These are phyloP conservation scores for Protula sp. DNA, from an alignment of 2,888 invertebrate species.

Conservation along the genomic window DNA sequence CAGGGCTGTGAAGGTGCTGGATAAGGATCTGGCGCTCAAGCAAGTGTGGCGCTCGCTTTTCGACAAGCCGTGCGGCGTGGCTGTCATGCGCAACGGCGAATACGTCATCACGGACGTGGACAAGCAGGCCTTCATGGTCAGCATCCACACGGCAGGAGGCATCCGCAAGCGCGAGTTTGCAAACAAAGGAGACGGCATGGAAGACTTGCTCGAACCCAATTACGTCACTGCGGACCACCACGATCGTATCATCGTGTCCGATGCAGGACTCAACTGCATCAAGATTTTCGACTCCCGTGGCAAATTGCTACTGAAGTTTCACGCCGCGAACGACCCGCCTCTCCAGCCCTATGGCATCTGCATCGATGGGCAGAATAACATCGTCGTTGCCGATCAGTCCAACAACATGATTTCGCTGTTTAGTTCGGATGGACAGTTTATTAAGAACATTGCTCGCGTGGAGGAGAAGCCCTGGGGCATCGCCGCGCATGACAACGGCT, in stretches of 20 bases:
- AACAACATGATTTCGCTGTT: neutral
- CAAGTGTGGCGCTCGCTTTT: neutral
- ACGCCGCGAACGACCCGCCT: neutral
- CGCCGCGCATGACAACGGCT: neutral
- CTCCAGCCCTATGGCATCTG: neutral
- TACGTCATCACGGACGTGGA: constrained; percentile 18
- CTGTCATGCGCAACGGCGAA: constrained; percentile 9
- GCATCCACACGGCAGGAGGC: constrained; percentile 3
- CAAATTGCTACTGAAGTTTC: neutral
- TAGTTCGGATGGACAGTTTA: neutral
- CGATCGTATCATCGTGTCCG: constrained; percentile 17
- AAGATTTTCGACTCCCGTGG: constrained; percentile 3
- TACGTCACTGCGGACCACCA: constrained; percentile 18
- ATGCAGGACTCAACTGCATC: constrained; percentile 10
- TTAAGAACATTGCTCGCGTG: neutral
- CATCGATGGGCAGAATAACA: neutral
- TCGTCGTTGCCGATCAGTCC: neutral
- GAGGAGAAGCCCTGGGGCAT: neutral
- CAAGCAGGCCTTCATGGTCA: constrained; percentile 1
- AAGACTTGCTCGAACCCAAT: constrained; percentile 8
- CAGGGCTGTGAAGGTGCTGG: constrained; percentile 4
- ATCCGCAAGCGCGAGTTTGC: constrained; percentile 10
- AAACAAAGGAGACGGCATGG: constrained; percentile 6
- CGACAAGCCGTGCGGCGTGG: constrained; percentile 12
- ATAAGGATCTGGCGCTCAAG: neutral